These are phyloP conservation scores for Odontocolon sp. DNA, from an alignment of 2,888 invertebrate species.

Conservation along the genomic window DNA sequence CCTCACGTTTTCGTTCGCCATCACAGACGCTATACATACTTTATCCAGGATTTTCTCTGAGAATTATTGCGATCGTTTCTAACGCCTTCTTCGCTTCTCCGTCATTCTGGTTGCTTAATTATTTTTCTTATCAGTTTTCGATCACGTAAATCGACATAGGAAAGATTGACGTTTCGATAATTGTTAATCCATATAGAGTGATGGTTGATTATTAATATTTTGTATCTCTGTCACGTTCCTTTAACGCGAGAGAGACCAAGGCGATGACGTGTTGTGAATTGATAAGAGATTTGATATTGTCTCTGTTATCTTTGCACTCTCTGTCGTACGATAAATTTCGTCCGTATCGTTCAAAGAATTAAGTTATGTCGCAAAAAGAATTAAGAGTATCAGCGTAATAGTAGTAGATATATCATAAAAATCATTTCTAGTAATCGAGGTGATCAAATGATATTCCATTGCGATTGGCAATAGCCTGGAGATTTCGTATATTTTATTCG, in stretches of 20 bases:
- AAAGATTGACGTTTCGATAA: too few relatives aligned
- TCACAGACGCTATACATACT: slow-evolving; percentile 12
- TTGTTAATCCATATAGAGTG: too few relatives aligned
- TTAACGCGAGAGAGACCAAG: background rate
- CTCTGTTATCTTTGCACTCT: too few relatives aligned
- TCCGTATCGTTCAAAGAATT: background rate
- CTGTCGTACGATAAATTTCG: background rate
- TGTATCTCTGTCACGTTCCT: background rate
- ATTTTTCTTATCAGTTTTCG: background rate
- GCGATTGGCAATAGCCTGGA: slow-evolving; percentile 28
- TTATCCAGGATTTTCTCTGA: slow-evolving; percentile 6
- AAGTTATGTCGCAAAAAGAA: background rate
- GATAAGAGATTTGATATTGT: background rate
- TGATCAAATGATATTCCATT: slow-evolving; percentile 37
- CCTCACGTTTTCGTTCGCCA: slow-evolving; percentile 27
- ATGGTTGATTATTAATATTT: background rate
- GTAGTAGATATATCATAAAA: slow-evolving; percentile 15
- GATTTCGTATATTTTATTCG: slow-evolving; percentile 13
- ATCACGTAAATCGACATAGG: too few relatives aligned
- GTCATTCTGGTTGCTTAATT: too few relatives aligned
- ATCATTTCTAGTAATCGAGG: slow-evolving; percentile 41
- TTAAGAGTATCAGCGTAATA: background rate
- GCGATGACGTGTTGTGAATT: background rate
- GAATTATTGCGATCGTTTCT: slow-evolving; percentile 25
- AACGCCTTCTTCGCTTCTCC: too few relatives aligned